phyloP scores from a whole-genome alignment of 2,113 vertebrate genomes.

The Aptenodytes forsteri region DNA sequence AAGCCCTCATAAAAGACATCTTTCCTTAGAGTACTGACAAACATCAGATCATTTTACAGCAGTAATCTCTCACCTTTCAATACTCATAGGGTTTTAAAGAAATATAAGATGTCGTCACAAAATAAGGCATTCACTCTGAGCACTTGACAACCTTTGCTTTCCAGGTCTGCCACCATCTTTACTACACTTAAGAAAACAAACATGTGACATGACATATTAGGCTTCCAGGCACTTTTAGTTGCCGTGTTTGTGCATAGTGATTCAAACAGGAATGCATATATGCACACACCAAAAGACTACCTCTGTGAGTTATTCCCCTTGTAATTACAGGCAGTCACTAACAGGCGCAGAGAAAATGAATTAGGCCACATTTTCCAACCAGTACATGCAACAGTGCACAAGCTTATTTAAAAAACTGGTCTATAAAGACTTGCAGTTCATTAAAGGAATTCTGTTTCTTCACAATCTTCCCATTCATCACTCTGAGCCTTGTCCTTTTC shows the following conservation, averaged over 20 bases:
- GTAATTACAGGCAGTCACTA: background rate
- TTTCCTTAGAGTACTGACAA: background rate
- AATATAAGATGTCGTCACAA: background rate
- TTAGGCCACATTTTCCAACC: background rate
- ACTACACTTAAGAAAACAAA: background rate
- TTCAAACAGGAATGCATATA: background rate
- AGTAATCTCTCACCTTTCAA: background rate
- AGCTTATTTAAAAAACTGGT: background rate
- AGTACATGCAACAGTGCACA: background rate
- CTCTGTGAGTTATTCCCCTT: background rate
- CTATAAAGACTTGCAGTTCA: background rate
- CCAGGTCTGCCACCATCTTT: background rate
- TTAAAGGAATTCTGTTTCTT: slow-evolving; percentile 6
- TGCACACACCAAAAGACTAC: background rate
- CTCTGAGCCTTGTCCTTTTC: background rate
- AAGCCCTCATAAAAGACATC: background rate
- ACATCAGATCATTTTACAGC: background rate
- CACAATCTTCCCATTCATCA: background rate
- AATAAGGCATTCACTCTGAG: background rate
- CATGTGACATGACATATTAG: background rate
- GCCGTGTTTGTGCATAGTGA: background rate
- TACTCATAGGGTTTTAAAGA: background rate
- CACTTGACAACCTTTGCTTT: background rate
- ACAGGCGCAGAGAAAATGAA: background rate
- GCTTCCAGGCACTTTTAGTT: background rate